Conservation (phyloP, 2,797 vertebrate genomes). For the Todus mexicanus region DNA sequence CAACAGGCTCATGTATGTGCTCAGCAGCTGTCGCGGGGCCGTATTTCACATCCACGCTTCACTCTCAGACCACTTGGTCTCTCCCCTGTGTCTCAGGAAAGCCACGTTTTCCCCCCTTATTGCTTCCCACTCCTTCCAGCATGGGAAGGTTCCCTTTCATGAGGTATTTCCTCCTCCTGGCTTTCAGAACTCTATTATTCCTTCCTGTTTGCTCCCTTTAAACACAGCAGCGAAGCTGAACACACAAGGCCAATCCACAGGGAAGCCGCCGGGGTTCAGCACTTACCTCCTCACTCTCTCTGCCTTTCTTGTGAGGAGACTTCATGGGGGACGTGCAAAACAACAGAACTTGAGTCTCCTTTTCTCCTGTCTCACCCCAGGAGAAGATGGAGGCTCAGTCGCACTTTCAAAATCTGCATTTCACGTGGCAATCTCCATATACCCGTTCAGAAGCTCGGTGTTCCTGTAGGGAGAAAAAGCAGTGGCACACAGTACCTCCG, state of each 20-base stretch:
- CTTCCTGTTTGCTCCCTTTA: not conserved
- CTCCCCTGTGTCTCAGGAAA: not conserved
- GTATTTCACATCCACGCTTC: not conserved
- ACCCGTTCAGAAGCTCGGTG: not conserved
- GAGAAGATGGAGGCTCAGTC: not conserved
- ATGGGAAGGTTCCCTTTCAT: not conserved
- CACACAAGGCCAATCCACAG: not conserved
- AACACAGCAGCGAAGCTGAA: not conserved
- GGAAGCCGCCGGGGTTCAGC: not conserved
- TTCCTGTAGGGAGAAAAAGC: not conserved
- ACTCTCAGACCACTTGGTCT: not conserved
- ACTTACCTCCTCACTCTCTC: not conserved
- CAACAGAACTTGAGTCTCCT: not conserved
- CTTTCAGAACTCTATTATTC: not conserved
- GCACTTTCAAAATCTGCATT: not conserved
- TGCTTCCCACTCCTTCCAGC: not conserved
- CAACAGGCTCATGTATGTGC: not conserved
- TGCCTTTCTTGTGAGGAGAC: not conserved
- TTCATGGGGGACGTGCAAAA: not conserved
- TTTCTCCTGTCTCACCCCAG: not conserved
- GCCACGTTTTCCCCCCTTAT: not conserved
- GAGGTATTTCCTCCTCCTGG: rapidly evolving
- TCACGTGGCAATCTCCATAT: not conserved
- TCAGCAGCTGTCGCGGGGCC: not conserved
- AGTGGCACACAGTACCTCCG: not conserved